phyloP scores from a whole-genome alignment of 2,888 invertebrate species.

The Lobophora halterata region DNA sequence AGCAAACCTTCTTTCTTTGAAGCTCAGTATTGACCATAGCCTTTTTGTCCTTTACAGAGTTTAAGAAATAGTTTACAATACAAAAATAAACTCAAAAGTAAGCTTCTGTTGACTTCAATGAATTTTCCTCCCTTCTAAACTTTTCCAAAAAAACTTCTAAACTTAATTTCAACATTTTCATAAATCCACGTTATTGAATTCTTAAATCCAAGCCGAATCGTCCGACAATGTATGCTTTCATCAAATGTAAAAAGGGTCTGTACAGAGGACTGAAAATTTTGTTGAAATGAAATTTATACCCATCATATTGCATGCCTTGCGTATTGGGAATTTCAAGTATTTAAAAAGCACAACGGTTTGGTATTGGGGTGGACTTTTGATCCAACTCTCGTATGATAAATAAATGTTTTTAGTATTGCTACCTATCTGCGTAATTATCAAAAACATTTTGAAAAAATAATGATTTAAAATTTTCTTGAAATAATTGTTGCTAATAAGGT shows the following conservation, averaged over 20 bases:
- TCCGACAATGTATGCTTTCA: slow-evolving; percentile 42
- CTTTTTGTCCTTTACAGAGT: no score
- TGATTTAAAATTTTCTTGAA: no score
- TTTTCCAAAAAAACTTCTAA: not conserved
- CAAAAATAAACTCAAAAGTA: no score
- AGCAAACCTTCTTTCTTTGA: slow-evolving; percentile 46
- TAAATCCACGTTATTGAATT: slow-evolving; percentile 50
- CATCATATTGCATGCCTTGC: slow-evolving; percentile 67
- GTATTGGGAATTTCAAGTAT: slow-evolving; percentile 64
- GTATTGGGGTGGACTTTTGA: slow-evolving; percentile 45
- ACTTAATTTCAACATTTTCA: slow-evolving; percentile 36
- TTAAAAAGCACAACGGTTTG: slow-evolving; percentile 56
- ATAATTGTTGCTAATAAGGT: no score
- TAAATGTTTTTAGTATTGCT: slow-evolving; percentile 11
- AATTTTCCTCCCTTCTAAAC: not conserved
- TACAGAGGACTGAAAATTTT: slow-evolving; percentile 49
- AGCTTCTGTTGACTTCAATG: no score
- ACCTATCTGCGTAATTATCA: no score
- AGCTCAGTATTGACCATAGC: no score
- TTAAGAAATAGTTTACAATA: no score
- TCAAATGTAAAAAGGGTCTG: slow-evolving; percentile 46
- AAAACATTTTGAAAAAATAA: no score
- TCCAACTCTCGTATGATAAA: slow-evolving; percentile 21
- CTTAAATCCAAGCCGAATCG: slow-evolving; percentile 37
- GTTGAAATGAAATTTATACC: slow-evolving; percentile 62